These are phyloP conservation scores for Gastracanthus pulcherrimus DNA, from an alignment of 2,888 invertebrate species.

Conservation along the genomic window DNA sequence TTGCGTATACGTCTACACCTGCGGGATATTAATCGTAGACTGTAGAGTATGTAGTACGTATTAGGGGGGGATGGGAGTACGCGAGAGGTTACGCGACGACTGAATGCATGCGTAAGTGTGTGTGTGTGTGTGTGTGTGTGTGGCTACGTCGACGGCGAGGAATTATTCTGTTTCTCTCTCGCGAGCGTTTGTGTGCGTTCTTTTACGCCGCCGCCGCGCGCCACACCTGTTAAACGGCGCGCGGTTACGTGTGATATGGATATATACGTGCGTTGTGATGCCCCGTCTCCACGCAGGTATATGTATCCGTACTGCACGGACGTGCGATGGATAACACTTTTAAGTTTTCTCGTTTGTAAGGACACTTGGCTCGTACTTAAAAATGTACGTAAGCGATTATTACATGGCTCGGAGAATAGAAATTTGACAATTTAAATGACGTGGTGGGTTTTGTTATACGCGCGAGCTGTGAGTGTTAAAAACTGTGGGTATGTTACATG, in stretches of 20 bases:
- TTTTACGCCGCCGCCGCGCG: neutral
- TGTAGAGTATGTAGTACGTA: too few species aligned
- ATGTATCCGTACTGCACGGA: neutral
- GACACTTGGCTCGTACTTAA: too few species aligned
- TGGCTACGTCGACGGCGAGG: neutral
- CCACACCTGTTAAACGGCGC: conserved; percentile 52
- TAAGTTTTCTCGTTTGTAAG: neutral
- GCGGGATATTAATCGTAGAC: too few species aligned
- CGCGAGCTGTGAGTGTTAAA: too few species aligned
- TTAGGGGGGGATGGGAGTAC: too few species aligned
- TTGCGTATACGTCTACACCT: neutral
- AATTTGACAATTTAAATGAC: too few species aligned
- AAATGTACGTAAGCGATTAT: too few species aligned
- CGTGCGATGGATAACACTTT: neutral
- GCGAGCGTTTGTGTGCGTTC: neutral
- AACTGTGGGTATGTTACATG: too few species aligned
- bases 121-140: neutral
- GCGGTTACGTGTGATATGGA: neutral
- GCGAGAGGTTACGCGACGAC: conserved; percentile 44
- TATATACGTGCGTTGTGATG: neutral
- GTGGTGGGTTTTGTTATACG: too few species aligned
- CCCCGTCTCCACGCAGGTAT: neutral
- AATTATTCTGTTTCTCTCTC: neutral
- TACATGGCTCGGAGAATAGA: too few species aligned
- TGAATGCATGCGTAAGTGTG: too few species aligned